These are phyloP conservation scores for Xylocampa areola DNA, from an alignment of 2,888 invertebrate genomes.

Conservation along the genomic window DNA sequence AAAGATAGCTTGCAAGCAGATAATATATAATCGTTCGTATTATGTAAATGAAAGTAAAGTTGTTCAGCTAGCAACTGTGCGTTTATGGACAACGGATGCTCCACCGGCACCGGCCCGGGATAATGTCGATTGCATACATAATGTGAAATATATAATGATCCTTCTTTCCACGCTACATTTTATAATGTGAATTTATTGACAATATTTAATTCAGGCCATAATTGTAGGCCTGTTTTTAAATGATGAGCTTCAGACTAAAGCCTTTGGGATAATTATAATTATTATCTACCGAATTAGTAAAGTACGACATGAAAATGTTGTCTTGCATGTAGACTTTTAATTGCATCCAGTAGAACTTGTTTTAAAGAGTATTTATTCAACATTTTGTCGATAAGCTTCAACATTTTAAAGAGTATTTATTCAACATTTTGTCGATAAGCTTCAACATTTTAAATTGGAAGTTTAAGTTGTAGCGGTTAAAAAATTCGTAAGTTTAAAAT, in stretches of 20 bases:
- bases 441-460: not conserved
- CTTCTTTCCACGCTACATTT: slow-evolving; percentile 55
- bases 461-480: not conserved
- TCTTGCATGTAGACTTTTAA: slow-evolving; percentile 25
- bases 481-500: not conserved
- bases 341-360: slow-evolving; percentile 33
- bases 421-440: slow-evolving; percentile 16
- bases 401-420: slow-evolving; percentile 2
- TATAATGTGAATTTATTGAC: slow-evolving; percentile 29
- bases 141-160: slow-evolving; percentile 63
- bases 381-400: slow-evolving; percentile 10
- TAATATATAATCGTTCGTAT: slow-evolving; percentile 62
- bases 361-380: slow-evolving; percentile 21
- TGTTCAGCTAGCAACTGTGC: slow-evolving; percentile 63
- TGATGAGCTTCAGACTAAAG: slow-evolving; percentile 26
- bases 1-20: slow-evolving; percentile 20
- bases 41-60: slow-evolving; percentile 79
- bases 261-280: slow-evolving; percentile 12
- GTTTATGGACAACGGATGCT: slow-evolving; percentile 59
- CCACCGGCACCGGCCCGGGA: slow-evolving; percentile 56
- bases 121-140: slow-evolving; percentile 68
- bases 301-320: slow-evolving; percentile 18
- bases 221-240: slow-evolving; percentile 34
- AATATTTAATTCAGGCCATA: slow-evolving; percentile 27
- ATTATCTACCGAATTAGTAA: slow-evolving; percentile 32